These are phyloP conservation scores for Nezara viridula DNA, from an alignment of 2,888 invertebrate genomes.

Conservation along the genomic window DNA sequence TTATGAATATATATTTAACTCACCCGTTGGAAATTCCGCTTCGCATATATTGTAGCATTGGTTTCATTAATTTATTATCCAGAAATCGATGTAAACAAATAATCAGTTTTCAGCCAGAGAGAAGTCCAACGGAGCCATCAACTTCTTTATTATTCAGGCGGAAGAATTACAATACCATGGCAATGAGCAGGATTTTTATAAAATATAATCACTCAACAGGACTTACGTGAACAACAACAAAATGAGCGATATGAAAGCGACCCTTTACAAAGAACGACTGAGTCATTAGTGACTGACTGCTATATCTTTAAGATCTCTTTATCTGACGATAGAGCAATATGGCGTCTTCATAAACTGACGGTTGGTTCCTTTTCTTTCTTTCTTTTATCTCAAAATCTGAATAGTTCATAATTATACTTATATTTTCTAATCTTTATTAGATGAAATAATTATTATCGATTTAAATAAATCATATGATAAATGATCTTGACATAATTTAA, in stretches of 20 bases:
- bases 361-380: neutral
- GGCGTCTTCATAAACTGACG: neutral
- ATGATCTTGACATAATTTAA: too few species aligned
- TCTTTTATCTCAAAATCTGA: neutral
- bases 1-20: neutral
- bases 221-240: neutral
- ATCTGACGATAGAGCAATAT: neutral
- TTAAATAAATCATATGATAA: too few species aligned
- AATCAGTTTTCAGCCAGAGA: neutral
- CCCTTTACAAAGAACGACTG: neutral
- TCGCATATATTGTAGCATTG: slow-evolving; percentile 23
- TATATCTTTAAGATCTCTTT: slow-evolving; percentile 7
- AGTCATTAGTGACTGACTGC: slow-evolving; percentile 16
- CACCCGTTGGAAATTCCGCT: slow-evolving; percentile 19
- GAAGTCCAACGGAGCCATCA: neutral
- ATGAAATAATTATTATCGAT: too few species aligned
- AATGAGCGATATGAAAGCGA: neutral
- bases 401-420: neutral
- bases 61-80: neutral
- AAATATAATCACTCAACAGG: neutral
- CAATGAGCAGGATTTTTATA: neutral
- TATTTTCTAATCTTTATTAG: too few species aligned
- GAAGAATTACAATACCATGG: neutral
- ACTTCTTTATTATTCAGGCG: neutral
- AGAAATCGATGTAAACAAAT: neutral